Evolutionary conservation across 2,888 invertebrate genomes (phyloP).

Genomic region (Drosophila subsilvestris): DNA sequence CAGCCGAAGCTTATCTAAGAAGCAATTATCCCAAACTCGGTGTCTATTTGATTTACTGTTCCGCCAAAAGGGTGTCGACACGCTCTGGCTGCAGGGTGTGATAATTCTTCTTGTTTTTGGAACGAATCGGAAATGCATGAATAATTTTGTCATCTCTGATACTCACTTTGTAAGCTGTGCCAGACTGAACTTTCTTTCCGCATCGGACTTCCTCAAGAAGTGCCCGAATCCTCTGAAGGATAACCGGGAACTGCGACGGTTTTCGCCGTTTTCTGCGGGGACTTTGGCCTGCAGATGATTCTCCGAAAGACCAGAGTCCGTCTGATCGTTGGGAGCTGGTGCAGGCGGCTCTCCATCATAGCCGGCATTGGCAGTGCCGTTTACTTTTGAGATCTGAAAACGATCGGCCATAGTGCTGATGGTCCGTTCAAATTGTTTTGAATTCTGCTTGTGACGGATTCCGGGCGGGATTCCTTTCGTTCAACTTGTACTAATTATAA

Average conservation of each 20-base stretch:
- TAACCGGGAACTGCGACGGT: constrained; percentile 71
- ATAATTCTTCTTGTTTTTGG: not conserved
- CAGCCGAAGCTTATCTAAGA: constrained; percentile 30
- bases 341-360: constrained; percentile 55
- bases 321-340: constrained; percentile 17
- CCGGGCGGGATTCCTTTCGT: not conserved
- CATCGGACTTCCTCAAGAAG: constrained; percentile 73
- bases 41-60: constrained; percentile 3
- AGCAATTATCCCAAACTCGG: constrained; percentile 28
- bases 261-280: constrained; percentile 51
- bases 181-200: constrained; percentile 83
- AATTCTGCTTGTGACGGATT: constrained; percentile 33
- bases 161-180: constrained; percentile 83
- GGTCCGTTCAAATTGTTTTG: constrained; percentile 25
- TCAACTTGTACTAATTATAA: constrained; percentile 5
- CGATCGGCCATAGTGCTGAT: constrained; percentile 74
- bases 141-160: constrained; percentile 3
- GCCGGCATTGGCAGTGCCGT: constrained; percentile 62
- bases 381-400: constrained; percentile 78
- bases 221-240: constrained; percentile 80
- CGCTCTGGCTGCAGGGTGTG: not conserved
- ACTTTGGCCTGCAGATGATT: constrained; percentile 66
- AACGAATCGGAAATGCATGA: constrained; percentile 16
- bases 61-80: not conserved
- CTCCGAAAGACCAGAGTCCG: constrained; percentile 37